Evolutionary conservation across 2,113 vertebrate species (phyloP).

Genomic region (Melanostigma gelatinosum): DNA sequence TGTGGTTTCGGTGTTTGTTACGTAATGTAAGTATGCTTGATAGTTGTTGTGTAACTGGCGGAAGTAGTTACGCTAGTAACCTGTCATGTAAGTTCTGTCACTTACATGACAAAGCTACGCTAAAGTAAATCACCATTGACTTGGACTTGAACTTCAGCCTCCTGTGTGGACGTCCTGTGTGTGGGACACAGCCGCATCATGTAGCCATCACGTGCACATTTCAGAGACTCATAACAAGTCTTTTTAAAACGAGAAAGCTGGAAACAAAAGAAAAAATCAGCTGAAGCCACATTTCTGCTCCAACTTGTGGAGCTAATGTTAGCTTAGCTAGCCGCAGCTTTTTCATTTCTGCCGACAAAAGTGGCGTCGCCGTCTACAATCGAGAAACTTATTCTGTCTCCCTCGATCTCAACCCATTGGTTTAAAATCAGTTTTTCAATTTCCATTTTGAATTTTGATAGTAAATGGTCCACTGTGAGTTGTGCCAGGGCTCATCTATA

Average conservation of each 20-base stretch:
- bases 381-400: neutral
- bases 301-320: neutral
- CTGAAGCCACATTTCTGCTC: neutral
- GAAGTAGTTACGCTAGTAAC: no score
- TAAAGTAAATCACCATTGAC: no score
- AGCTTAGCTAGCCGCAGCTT: neutral
- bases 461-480: neutral
- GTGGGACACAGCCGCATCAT: neutral
- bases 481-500: neutral
- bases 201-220: neutral
- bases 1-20: no score
- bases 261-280: neutral
- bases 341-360: no score
- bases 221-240: neutral
- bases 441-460: no score
- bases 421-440: neutral
- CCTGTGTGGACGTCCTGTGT: no score
- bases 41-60: no score
- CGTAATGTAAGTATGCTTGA: no score
- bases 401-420: neutral
- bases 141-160: no score
- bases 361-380: no score
- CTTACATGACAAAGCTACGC: no score
- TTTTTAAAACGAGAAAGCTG: neutral
- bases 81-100: no score